Evolutionary conservation across 2,113 vertebrate genomes (phyloP).

Genomic region (Proteles cristata): DNA sequence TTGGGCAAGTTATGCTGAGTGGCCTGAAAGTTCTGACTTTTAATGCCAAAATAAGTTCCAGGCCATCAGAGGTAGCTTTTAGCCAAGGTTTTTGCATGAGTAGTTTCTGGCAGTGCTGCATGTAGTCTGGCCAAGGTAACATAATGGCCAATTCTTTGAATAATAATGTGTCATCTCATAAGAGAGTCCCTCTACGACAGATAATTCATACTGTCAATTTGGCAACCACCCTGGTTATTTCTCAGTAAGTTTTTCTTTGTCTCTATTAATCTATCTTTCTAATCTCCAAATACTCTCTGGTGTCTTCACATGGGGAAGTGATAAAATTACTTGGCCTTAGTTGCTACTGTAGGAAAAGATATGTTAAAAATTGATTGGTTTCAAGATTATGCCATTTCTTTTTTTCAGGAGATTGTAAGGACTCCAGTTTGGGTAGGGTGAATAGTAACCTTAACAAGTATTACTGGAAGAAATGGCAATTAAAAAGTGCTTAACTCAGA

Average conservation of each 20-base stretch:
- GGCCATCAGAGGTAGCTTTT: background rate
- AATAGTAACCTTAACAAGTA: background rate
- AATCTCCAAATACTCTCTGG: background rate
- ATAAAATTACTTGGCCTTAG: conserved; percentile 6
- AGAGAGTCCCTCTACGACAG: background rate
- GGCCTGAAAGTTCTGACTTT: conserved; percentile 30
- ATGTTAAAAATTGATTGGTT: background rate
- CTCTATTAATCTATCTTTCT: background rate
- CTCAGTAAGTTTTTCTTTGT: conserved; percentile 27
- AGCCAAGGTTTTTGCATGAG: conserved; percentile 36
- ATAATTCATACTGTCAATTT: background rate
- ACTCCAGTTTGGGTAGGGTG: background rate
- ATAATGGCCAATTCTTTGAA: background rate
- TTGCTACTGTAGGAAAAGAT: background rate
- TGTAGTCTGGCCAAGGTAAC: background rate
- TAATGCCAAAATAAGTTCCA: conserved; percentile 36
- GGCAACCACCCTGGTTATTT: background rate
- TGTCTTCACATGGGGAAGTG: conserved; percentile 26
- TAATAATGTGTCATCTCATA: background rate
- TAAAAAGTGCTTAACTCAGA: conserved; percentile 31
- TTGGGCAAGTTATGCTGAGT: background rate
- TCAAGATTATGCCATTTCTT: background rate
- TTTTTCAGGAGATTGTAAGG: conserved; percentile 33
- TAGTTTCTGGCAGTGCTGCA: conserved; percentile 36
- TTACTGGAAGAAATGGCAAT: conserved; percentile 36